Percentiles rank a stretch among this genome's conserved stretches.
Conservation (phyloP, 2,888 invertebrate genomes). For the Tetranychus piercei region DNA sequence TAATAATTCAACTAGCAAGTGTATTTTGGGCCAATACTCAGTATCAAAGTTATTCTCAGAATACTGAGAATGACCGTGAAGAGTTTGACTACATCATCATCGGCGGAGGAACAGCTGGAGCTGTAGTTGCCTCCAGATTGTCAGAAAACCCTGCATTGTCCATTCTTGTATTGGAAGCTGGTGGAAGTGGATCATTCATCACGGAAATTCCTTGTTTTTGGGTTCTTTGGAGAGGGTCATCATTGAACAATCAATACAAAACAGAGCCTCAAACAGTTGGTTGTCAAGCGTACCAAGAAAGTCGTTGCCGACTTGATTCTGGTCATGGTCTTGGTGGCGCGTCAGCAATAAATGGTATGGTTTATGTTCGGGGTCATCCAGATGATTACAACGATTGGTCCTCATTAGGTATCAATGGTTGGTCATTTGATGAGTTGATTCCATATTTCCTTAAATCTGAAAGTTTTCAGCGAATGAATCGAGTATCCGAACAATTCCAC, state of each 20-base stretch:
- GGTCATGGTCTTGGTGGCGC: conserved; percentile 76
- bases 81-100: conserved; percentile 14
- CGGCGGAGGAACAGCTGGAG: conserved; percentile 71
- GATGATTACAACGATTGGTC: conserved; percentile 74
- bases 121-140: conserved; percentile 61
- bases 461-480: not conserved
- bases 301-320: conserved; percentile 47
- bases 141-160: conserved; percentile 26
- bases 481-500: not conserved
- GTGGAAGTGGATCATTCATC: conserved; percentile 27
- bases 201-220: conserved; percentile 27
- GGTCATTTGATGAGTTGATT: conserved; percentile 13
- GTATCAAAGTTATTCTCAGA: not conserved
- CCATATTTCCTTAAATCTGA: conserved; percentile 7
- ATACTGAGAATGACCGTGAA: not conserved
- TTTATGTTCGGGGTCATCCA: conserved; percentile 67
- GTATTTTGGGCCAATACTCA: not conserved
- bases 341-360: conserved; percentile 69
- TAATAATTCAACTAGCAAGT: not conserved
- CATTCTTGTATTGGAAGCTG: conserved; percentile 28
- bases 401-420: conserved; percentile 48
- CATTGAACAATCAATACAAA: conserved; percentile 73
- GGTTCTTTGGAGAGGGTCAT: conserved; percentile 26
- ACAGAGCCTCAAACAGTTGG: conserved; percentile 50
- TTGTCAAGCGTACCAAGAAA: conserved; percentile 25